Conservation (phyloP, 2,113 vertebrate genomes). For the Rhabdomys dilectus region DNA sequence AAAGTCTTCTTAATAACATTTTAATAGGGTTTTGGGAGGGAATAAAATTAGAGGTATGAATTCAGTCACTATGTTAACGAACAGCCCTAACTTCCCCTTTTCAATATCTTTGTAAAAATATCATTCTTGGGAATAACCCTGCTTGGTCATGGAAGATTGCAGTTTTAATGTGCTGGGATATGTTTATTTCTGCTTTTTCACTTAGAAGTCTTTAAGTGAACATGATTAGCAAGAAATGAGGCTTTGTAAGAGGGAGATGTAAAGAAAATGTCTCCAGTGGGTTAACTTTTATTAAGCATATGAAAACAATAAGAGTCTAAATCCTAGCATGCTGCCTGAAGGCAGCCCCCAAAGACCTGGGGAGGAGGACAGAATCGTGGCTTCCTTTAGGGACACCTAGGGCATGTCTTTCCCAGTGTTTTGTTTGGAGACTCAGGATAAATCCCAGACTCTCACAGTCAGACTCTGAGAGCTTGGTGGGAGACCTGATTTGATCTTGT, state of each 20-base stretch:
- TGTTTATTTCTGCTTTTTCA: slow-evolving; percentile 75
- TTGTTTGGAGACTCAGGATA: slow-evolving; percentile 31
- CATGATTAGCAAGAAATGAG: slow-evolving; percentile 75
- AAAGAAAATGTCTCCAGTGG: slow-evolving; percentile 67
- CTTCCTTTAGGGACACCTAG: background rate
- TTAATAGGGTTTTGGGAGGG: slow-evolving; percentile 43
- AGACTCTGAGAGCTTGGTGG: background rate
- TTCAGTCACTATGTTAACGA: slow-evolving; percentile 47
- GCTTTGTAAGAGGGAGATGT: slow-evolving; percentile 54
- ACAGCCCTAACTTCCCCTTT: slow-evolving; percentile 52
- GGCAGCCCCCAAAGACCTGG: background rate
- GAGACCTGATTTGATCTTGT: background rate
- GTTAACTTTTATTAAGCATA: slow-evolving; percentile 58
- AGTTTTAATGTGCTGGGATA: slow-evolving; percentile 58
- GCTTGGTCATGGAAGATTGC: slow-evolving; percentile 38
- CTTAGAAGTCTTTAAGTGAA: slow-evolving; percentile 69
- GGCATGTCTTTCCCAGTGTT: background rate
- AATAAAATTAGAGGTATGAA: slow-evolving; percentile 52
- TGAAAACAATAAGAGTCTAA: slow-evolving; percentile 11
- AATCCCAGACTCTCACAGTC: background rate
- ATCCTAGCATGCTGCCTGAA: background rate
- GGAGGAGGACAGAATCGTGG: background rate
- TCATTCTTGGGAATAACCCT: slow-evolving; percentile 52
- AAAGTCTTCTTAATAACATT: slow-evolving; percentile 49
- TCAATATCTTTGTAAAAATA: slow-evolving; percentile 48